Base-by-base conservation (phyloP, 2,113 vertebrate genomes). In the Syngnathus scovelli region DNA sequence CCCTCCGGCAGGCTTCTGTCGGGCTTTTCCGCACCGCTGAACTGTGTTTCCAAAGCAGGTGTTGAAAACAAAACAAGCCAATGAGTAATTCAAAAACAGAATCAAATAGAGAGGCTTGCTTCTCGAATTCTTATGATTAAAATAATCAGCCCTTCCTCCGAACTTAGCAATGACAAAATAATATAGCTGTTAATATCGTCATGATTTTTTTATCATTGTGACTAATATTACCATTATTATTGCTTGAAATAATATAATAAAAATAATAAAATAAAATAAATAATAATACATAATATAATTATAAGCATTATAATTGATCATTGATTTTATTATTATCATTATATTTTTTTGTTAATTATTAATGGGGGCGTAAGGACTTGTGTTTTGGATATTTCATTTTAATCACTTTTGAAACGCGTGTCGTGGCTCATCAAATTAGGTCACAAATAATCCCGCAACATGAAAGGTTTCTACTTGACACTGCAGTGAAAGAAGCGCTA, bases 41-140 rank as follows among this genome's bases (percentile, higher is more conserved):
- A 86, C 82, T 89, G 75, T 78, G 75, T 78, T 83, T 86, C 88
- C 87, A 89, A 86, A 89, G 87, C 83, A 86, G 83, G 80, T 79
- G 85, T 88, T 87, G 86, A 79, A 88, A 83, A 77, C 76, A 73
- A 68, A 38, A 70, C 39, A 21, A 62, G 79, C 72, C 75, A 64
- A 81, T 68, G 63, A 37, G 70, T 48, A 67, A 66, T 82, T 61
- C 67, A 72, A 67, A 61, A 49, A 36, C 69, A 75, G 49, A 66
- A 71, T 69, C 59, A 71, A 44, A 64, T 19, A 36, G 2, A 48
- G 33, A 27, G 52, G 61, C 51, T 41, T n/a, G 19, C 19, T 41
- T 61, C 10, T 41, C 7, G 18, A 21, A 43, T 13, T 61, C 18
- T 13, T 61, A 41, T 21, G 37, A 43, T 41, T 61, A 5, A 21